Percentiles rank a stretch among this genome's conserved stretches.
phyloP scores from a whole-genome alignment of 2,888 invertebrate genomes.

The Agrilus mali region DNA sequence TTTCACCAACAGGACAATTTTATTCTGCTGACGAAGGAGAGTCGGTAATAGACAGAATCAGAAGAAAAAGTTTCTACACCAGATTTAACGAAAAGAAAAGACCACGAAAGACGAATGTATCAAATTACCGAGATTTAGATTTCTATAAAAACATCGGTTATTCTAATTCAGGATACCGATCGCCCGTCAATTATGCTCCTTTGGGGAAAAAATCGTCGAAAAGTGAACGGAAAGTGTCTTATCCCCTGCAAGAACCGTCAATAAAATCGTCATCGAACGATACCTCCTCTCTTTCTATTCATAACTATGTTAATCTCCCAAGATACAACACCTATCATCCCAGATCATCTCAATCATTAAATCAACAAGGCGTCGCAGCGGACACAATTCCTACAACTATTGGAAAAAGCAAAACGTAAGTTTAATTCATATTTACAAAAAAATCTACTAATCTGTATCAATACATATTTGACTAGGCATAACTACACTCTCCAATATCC shows the following conservation, averaged over 20 bases:
- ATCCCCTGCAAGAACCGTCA: constrained; percentile 18
- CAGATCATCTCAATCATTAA: constrained; percentile 23
- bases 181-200: constrained; percentile 11
- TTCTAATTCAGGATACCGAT: constrained; percentile 11
- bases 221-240: constrained; percentile 14
- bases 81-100: constrained; percentile 77
- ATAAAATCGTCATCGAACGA: constrained; percentile 13
- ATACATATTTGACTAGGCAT: constrained; percentile 8
- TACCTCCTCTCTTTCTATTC: constrained; percentile 23
- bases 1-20: constrained; percentile 30
- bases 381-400: constrained; percentile 26
- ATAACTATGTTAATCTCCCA: constrained; percentile 29
- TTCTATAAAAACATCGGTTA: constrained; percentile 22
- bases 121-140: constrained; percentile 28
- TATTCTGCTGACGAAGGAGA: constrained; percentile 39
- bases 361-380: constrained; percentile 22
- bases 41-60: constrained; percentile 74
- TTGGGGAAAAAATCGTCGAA: constrained; percentile 19
- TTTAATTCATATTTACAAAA: constrained; percentile 5
- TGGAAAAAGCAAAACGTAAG: constrained; percentile 32
- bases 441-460: neutral
- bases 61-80: constrained; percentile 79
- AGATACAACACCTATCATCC: constrained; percentile 31
- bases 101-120: constrained; percentile 50
- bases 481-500: constrained; percentile 25